A percentile compares a stretch with the other conserved stretches of the same genome.
phyloP scores from a whole-genome alignment of 2,797 vertebrate genomes.

The Sebastes minor region DNA sequence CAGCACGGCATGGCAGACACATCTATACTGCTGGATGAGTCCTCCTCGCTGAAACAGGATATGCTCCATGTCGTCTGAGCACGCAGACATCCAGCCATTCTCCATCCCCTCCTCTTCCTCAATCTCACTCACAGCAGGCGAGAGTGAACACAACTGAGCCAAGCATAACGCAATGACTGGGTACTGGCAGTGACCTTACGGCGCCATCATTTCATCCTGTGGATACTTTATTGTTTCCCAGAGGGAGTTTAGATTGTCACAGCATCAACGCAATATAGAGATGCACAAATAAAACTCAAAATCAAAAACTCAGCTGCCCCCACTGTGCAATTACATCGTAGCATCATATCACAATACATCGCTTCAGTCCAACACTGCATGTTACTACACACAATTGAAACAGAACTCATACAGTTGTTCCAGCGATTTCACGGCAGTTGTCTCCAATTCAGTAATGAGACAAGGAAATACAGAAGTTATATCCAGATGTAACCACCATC shows the following conservation, averaged over 20 bases:
- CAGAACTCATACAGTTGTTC: not conserved
- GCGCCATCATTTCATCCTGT: conserved; percentile 6
- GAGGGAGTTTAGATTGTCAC: conserved; percentile 9
- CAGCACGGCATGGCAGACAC: not conserved
- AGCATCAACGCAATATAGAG: not conserved
- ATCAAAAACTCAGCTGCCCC: conserved; percentile 1
- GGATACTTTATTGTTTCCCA: conserved; percentile 18
- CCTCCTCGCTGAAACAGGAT: conserved; percentile 15
- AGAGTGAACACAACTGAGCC: conserved; percentile 31
- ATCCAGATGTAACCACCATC: not conserved
- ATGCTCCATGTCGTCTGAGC: not conserved
- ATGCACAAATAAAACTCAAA: conserved; percentile 1
- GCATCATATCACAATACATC: not conserved
- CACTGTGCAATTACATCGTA: not conserved
- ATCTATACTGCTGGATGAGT: not conserved
- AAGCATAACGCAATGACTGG: conserved; percentile 12
- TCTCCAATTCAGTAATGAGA: not conserved
- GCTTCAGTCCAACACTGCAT: not conserved
- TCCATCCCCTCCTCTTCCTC: conserved; percentile 34
- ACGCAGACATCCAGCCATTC: conserved; percentile 7
- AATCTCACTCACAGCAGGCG: conserved; percentile 55
- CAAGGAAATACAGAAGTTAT: not conserved
- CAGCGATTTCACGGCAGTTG: not conserved
- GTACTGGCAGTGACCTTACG: conserved; percentile 25
- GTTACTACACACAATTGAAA: not conserved